Conservation (phyloP, 1,140 invertebrate genomes). For the Homalodisca vitripennis region DNA sequence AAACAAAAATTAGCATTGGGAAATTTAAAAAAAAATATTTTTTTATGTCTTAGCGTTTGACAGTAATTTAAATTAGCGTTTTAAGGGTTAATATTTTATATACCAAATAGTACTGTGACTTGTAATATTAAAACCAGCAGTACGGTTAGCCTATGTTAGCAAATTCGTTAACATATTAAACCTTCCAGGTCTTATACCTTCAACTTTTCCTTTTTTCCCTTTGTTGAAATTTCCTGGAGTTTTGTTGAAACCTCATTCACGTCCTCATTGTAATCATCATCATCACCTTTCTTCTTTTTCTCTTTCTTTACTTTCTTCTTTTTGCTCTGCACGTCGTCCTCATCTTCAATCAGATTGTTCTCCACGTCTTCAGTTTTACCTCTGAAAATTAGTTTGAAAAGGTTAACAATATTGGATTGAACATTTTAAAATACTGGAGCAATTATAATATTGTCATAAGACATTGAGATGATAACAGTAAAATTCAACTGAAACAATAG, state of each 20-base stretch:
- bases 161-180: conserved; percentile 39
- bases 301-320: conserved; percentile 49
- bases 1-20: too few species aligned
- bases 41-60: too few species aligned
- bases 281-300: conserved; percentile 41
- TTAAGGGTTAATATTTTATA: conserved; percentile 43
- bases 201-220: conserved; percentile 43
- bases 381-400: too few species aligned
- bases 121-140: not conserved
- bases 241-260: conserved; percentile 45
- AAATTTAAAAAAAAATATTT: too few species aligned
- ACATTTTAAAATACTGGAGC: too few species aligned
- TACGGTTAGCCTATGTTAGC: conserved; percentile 31
- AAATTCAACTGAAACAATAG: too few species aligned
- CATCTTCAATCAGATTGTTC: conserved; percentile 48
- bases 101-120: too few species aligned
- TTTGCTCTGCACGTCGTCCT: conserved; percentile 50
- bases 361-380: conserved; percentile 35
- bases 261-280: conserved; percentile 41
- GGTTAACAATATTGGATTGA: too few species aligned
- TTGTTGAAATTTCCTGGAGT: conserved; percentile 44
- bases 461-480: too few species aligned
- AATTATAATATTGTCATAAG: too few species aligned
- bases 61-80: too few species aligned
- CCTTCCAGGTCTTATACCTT: conserved; percentile 40